Percentiles rank a stretch among this genome's conserved stretches.
These are phyloP conservation scores for Drosophila setifemur DNA, from an alignment of 1,140 invertebrate genomes.

Conservation along the genomic window DNA sequence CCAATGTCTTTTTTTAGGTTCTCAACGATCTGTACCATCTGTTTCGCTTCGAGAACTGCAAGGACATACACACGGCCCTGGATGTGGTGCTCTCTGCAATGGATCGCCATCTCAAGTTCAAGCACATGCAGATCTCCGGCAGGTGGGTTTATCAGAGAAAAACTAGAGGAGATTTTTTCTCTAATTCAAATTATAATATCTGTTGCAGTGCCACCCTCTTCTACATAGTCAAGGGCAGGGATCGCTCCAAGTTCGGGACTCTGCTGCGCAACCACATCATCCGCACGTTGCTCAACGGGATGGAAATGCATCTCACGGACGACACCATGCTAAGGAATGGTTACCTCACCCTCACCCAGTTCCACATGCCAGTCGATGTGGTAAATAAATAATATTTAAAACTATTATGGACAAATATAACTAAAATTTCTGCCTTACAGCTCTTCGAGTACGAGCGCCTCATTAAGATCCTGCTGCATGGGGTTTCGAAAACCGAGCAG, in stretches of 20 bases:
- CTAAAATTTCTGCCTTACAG: conserved; percentile 83
- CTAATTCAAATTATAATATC: neutral
- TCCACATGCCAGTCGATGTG: conserved; percentile 96
- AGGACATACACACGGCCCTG: conserved; percentile 88
- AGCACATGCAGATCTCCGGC: conserved; percentile 96
- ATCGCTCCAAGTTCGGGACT: conserved; percentile 86
- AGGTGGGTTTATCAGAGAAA: too few relatives aligned
- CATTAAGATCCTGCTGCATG: conserved; percentile 92
- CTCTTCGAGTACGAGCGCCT: conserved; percentile 95
- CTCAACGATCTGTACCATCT: conserved; percentile 96
- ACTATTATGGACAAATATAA: neutral
- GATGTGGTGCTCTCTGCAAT: conserved; percentile 92
- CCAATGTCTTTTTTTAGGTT: conserved; percentile 83
- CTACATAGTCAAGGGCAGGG: conserved; percentile 95
- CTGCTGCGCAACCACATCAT: conserved; percentile 91
- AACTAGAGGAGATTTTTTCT: too few relatives aligned
- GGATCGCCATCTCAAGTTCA: conserved; percentile 91
- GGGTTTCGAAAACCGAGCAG: conserved; percentile 90
- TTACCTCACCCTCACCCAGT: conserved; percentile 96
- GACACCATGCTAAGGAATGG: conserved; percentile 98
- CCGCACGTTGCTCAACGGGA: conserved; percentile 91
- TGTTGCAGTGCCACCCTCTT: conserved; percentile 93
- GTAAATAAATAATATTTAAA: too few relatives aligned
- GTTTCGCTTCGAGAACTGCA: conserved; percentile 91
- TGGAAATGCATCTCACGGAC: conserved; percentile 92